Conservation (phyloP, 23 tunicate species). For the Styela clava region DNA sequence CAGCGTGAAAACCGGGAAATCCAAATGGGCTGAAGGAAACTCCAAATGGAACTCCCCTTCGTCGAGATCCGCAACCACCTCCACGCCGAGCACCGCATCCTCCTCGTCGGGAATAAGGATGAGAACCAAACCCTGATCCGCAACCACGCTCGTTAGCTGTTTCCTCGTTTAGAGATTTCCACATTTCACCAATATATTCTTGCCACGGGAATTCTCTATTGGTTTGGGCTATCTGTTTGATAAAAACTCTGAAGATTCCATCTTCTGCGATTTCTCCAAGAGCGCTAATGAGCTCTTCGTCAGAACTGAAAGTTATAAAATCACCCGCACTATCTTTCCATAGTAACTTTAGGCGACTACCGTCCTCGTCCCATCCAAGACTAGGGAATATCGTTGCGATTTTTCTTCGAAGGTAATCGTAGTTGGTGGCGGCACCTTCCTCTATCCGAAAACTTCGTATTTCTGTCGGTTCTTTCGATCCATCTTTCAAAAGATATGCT, state of each 20-base stretch:
- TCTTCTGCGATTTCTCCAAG: conserved; percentile 11
- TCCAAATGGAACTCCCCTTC: background rate
- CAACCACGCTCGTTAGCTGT: background rate
- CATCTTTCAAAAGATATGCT: conserved; percentile 15
- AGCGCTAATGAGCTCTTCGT: conserved; percentile 18
- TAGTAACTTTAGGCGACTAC: background rate
- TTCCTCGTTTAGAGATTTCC: background rate
- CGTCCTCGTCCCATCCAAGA: conserved; percentile 8
- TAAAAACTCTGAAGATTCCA: conserved; percentile 15
- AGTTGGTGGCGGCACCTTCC: conserved; percentile 29
- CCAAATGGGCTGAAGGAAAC: background rate
- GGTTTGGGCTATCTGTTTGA: background rate
- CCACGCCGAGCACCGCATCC: background rate
- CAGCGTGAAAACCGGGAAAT: conserved; percentile 24
- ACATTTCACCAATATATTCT: conserved; percentile 4
- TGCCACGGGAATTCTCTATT: conserved; percentile 22
- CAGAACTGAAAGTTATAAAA: conserved; percentile 29
- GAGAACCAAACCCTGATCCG: background rate
- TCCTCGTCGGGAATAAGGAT: background rate
- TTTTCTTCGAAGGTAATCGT: conserved; percentile 17
- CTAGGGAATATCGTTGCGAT: conserved; percentile 21
- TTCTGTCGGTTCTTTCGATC: background rate
- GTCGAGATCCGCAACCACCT: background rate
- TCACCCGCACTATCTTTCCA: conserved; percentile 31
- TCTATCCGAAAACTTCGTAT: conserved; percentile 23